Evolutionary conservation across 1,140 invertebrate species (phyloP).

Genomic region (Drosophila orosa): DNA sequence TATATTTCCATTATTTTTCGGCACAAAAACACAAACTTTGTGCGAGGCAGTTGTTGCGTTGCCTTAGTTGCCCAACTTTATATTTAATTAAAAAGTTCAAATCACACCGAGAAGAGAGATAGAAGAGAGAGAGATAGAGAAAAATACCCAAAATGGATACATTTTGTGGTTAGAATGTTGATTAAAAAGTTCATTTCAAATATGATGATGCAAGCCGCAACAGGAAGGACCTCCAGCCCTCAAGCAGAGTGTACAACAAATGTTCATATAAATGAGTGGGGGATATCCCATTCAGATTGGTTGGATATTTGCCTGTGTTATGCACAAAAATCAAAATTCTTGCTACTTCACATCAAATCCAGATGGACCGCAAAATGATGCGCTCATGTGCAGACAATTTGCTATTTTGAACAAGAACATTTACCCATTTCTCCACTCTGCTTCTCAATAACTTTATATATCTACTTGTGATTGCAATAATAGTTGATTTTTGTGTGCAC

Average conservation of each 20-base stretch:
- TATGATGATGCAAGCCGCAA: slow-evolving; percentile 38
- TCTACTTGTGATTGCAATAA: not conserved
- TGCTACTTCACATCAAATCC: slow-evolving; percentile 15
- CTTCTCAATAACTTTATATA: not conserved
- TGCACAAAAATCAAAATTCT: not conserved
- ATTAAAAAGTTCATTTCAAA: slow-evolving; percentile 44
- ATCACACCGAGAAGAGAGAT: slow-evolving; percentile 26
- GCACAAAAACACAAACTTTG: slow-evolving; percentile 50
- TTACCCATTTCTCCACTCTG: not conserved
- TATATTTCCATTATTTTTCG: slow-evolving; percentile 56
- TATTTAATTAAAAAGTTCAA: slow-evolving; percentile 77
- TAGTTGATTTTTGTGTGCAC: not conserved
- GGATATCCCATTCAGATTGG: not conserved
- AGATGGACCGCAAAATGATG: slow-evolving; percentile 22
- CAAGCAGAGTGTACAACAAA: not conserved
- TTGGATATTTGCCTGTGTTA: not conserved
- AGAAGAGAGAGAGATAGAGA: not conserved
- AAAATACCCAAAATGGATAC: slow-evolving; percentile 22
- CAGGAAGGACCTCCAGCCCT: slow-evolving; percentile 7
- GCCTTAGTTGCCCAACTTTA: slow-evolving; percentile 42
- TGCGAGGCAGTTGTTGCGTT: slow-evolving; percentile 31
- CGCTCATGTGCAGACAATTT: slow-evolving; percentile 25
- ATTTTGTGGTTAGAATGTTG: slow-evolving; percentile 42
- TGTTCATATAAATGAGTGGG: slow-evolving; percentile 20
- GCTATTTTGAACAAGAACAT: not conserved